phyloP scores from a whole-genome alignment of 1,140 invertebrate species.

The Drosophila leontia region DNA sequence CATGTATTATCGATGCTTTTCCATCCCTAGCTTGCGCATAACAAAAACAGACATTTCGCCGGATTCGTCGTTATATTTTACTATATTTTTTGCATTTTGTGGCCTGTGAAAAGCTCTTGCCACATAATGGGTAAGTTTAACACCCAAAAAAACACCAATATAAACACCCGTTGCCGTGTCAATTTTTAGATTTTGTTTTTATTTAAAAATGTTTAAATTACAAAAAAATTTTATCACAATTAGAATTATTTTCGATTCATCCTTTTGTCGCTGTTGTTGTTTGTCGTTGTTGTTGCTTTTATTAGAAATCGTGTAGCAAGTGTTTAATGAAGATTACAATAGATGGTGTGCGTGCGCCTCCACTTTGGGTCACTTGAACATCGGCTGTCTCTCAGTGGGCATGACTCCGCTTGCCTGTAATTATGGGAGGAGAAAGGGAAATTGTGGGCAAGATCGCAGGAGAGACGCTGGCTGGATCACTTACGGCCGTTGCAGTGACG shows the following conservation, averaged over 20 bases:
- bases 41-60: constrained; percentile 17
- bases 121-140: constrained; percentile 13
- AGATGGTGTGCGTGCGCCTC: constrained; percentile 24
- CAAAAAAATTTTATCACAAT: constrained; percentile 82
- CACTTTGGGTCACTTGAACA: not conserved
- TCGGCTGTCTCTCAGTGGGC: constrained; percentile 32
- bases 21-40: constrained; percentile 14
- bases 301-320: constrained; percentile 55
- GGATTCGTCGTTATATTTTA: not conserved
- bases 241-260: constrained; percentile 76
- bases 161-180: not conserved
- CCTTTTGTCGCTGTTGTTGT: constrained; percentile 33
- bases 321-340: constrained; percentile 58
- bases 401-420: constrained; percentile 56
- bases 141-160: no score
- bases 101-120: not conserved
- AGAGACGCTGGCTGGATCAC: constrained; percentile 13
- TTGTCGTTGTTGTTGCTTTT: constrained; percentile 53
- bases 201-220: constrained; percentile 80
- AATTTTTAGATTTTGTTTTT: constrained; percentile 56
- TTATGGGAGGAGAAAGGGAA: not conserved
- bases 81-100: constrained; percentile 1
- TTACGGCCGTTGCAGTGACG: constrained; percentile 75
- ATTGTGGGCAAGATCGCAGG: not conserved
- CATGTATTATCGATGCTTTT: not conserved